Conservation (phyloP, 2,888 invertebrate species). For the Leptinotarsa rubiginosa region DNA sequence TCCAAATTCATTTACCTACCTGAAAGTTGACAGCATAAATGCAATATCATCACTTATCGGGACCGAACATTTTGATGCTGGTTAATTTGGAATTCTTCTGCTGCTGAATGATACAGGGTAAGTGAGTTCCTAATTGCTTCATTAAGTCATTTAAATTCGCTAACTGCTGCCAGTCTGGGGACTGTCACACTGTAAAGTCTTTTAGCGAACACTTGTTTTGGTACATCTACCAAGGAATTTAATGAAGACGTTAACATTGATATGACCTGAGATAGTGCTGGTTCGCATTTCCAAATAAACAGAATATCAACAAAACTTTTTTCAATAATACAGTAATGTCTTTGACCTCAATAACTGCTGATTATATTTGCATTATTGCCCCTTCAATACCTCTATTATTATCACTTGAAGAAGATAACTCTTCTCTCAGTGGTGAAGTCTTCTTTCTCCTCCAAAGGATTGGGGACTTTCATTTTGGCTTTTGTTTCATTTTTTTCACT, state of each 20-base stretch:
- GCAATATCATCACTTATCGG: conserved; percentile 16
- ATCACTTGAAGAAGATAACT: too few relatives aligned
- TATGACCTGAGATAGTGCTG: background rate
- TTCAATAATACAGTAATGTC: background rate
- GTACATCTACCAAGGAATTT: background rate
- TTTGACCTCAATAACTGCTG: background rate
- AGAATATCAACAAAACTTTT: too few relatives aligned
- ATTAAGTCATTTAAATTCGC: conserved; percentile 18
- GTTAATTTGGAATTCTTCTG: conserved; percentile 17
- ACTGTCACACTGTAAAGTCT: background rate
- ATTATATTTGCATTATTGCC: too few relatives aligned
- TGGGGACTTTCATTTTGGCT: too few relatives aligned
- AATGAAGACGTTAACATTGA: conserved; percentile 1
- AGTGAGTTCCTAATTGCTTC: conserved; percentile 12
- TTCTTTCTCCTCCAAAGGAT: too few relatives aligned
- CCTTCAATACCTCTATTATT: too few relatives aligned
- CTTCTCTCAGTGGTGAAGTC: too few relatives aligned
- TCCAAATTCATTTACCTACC: conserved; percentile 18
- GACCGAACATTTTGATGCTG: conserved; percentile 11
- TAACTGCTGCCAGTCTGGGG: background rate
- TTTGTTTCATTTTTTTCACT: too few relatives aligned
- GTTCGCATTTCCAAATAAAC: too few relatives aligned
- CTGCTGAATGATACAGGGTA: conserved; percentile 16
- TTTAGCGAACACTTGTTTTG: background rate
- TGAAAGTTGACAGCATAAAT: conserved; percentile 17